These are phyloP conservation scores for Cynopterus brachyotis DNA, from an alignment of 2,113 vertebrate species.

Conservation along the genomic window DNA sequence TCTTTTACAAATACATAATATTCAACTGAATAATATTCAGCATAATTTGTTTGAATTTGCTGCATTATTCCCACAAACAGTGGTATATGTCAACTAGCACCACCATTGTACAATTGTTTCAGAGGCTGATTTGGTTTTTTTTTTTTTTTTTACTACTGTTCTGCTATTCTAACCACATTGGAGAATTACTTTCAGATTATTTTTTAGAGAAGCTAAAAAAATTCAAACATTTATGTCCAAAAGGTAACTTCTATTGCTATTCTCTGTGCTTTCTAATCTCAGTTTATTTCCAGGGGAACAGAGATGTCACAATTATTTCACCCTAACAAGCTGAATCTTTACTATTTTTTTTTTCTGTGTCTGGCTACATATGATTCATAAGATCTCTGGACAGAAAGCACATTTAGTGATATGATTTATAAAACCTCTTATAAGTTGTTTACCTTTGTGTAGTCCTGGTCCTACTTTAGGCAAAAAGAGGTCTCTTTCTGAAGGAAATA, in stretches of 20 bases:
- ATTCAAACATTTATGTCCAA: neutral
- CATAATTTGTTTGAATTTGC: neutral
- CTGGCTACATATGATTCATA: neutral
- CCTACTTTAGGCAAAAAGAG: neutral
- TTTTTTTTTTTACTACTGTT: neutral
- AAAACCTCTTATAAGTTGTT: neutral
- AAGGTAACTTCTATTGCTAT: neutral
- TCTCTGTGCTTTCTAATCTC: neutral
- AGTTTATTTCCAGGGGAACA: neutral
- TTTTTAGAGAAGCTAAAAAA: neutral
- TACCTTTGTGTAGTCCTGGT: neutral
- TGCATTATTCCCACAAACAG: neutral
- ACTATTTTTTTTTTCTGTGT: neutral
- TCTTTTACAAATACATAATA: neutral
- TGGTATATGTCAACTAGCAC: neutral
- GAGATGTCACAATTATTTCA: neutral
- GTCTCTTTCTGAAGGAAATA: neutral
- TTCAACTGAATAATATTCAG: neutral
- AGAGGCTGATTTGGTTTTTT: constrained; percentile 1
- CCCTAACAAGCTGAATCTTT: neutral
- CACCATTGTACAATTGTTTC: accelerated
- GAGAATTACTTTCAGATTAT: constrained; percentile 49
- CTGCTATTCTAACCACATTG: neutral
- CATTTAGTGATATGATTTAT: neutral
- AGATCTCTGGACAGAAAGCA: neutral